Base-by-base conservation (phyloP, 1,140 invertebrate species). In the Chironomus tepperi region DNA sequence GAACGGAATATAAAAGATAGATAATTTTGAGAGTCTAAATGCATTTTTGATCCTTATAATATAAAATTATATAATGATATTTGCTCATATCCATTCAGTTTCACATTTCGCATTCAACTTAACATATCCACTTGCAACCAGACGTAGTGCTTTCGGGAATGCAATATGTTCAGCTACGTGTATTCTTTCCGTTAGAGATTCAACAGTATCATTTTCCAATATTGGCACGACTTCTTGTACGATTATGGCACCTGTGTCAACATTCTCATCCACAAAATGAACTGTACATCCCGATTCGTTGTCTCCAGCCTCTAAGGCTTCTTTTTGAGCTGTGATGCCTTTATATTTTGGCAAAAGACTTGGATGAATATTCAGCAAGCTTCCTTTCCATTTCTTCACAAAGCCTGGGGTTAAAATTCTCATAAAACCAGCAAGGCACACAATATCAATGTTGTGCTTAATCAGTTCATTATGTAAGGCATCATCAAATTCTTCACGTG, bases 341-440 rank as follows among this genome's bases (percentile, higher is more conserved):
- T 95, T 96, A 80, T 97, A 98, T 0, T 90, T 87, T 12, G 97
- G 97, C 76, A 99, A 83, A 21, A 99, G 84, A 0, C 96, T 91
- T 1, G 97, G 97, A 84, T 99, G 97, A 75, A 98, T 90, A 83
- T 99, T 99, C 75, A 99, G 84, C 42, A 99, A 84, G 3, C 88
- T 85, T 0, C 96, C 96, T 73, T 85, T 86, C 94, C 95, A 98
- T 77, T 85, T 85, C 0, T 86, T 83, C 0, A 94, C 93, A 82
- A 97, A 96, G 67, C 87, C 84, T 0, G 84, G 82, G 21, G 93
- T 93, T 6, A 98, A 83, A 75, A 99, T 92, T 77, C 97, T 87
- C 97, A 99, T 99, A 82, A 98, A 99, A 3, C 97, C 97, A 75
- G 97, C 97, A 43, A 99, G 85, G 81, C 96, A 98, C 21, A 99